A percentile compares a stretch with the other conserved stretches of the same genome.
Evolutionary conservation across 2,797 vertebrate species (phyloP).

Genomic region (Semaprochilodus insignis): DNA sequence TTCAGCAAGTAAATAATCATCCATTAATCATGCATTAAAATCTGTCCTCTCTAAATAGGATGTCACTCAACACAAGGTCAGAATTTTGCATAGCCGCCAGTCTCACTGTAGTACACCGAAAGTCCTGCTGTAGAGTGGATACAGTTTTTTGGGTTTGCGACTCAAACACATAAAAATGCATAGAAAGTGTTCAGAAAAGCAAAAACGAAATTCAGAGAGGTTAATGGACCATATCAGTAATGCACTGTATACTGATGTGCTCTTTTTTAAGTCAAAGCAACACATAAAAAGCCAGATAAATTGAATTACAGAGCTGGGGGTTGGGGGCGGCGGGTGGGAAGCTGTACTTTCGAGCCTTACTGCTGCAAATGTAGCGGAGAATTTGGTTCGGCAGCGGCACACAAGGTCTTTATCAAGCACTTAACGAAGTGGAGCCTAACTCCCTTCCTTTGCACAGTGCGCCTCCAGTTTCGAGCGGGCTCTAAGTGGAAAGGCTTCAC

Average conservation of each 20-base stretch:
- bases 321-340: neutral
- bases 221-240: conserved; percentile 47
- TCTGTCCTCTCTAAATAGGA: too few relatives aligned
- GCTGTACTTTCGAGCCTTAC: conserved; percentile 25
- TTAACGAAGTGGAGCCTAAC: conserved; percentile 34
- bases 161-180: conserved; percentile 26
- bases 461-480: conserved; percentile 15
- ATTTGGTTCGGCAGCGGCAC: conserved; percentile 35
- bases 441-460: conserved; percentile 3
- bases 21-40: too few relatives aligned
- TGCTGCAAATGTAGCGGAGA: conserved; percentile 10
- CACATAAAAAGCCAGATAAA: conserved; percentile 37
- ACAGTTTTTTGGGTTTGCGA: neutral
- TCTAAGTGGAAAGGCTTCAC: conserved; percentile 38
- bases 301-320: conserved; percentile 19
- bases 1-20: too few relatives aligned
- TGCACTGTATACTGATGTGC: conserved; percentile 26
- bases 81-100: too few relatives aligned
- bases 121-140: neutral
- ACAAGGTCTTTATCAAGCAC: conserved; percentile 35
- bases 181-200: conserved; percentile 33
- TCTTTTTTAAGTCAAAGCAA: conserved; percentile 39
- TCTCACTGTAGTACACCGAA: neutral
- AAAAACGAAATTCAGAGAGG: neutral
- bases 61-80: too few relatives aligned